Conservation (phyloP, 2,888 invertebrate genomes). For the Microdon myrmicae region DNA sequence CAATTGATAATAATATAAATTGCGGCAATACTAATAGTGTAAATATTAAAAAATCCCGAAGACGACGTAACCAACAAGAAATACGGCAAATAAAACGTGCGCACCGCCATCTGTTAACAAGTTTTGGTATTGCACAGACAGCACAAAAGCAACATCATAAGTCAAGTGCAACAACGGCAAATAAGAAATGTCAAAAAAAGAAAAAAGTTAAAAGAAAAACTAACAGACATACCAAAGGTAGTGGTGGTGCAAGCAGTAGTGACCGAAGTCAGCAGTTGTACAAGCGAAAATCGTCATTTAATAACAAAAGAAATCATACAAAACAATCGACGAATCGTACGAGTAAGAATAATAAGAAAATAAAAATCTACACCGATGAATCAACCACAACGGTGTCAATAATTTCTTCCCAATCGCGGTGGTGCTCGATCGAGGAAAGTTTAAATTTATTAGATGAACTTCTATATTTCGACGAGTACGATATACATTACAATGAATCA, state of each 20-base stretch:
- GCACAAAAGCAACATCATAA: neutral
- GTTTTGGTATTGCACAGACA: conserved; percentile 57
- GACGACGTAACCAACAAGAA: conserved; percentile 58
- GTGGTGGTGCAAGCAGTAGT: conserved; percentile 17
- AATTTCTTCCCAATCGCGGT: conserved; percentile 62
- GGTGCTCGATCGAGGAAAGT: conserved; percentile 64
- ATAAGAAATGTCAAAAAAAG: conserved; percentile 50
- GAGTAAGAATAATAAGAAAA: conserved; percentile 37
- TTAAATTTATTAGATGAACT: conserved; percentile 62
- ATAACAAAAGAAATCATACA: conserved; percentile 40
- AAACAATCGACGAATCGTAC: too few species aligned
- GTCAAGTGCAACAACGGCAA: neutral
- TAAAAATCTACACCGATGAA: conserved; percentile 33
- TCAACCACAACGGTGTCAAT: conserved; percentile 55
- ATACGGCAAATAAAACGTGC: conserved; percentile 64
- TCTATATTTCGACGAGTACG: conserved; percentile 63
- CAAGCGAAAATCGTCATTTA: conserved; percentile 40
- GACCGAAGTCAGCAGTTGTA: conserved; percentile 42
- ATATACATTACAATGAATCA: conserved; percentile 55
- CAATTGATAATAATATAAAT: conserved; percentile 3
- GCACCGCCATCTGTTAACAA: conserved; percentile 64
- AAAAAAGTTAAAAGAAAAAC: conserved; percentile 54
- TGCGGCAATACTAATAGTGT: neutral
- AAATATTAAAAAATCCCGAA: conserved; percentile 44
- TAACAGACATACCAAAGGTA: conserved; percentile 32